Conservation (phyloP, 2,797 vertebrate species). For the Liparis tanakae region DNA sequence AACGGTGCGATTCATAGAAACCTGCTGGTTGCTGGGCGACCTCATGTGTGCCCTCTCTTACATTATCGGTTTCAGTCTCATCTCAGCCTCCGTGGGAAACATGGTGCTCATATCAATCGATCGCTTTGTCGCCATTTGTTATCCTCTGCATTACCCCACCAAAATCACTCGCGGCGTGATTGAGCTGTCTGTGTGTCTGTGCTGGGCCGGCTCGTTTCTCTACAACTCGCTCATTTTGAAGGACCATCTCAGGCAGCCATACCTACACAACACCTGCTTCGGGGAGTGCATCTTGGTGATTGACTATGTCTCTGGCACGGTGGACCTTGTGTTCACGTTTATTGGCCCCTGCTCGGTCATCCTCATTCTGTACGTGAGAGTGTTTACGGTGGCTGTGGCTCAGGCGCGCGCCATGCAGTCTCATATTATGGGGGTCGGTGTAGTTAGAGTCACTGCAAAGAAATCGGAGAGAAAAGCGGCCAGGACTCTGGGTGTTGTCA, state of each 20-base stretch:
- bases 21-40: conserved; percentile 83
- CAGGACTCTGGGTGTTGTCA: conserved; percentile 69
- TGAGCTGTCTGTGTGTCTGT: conserved; percentile 55
- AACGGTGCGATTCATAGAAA: conserved; percentile 76
- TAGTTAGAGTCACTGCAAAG: conserved; percentile 15
- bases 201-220: conserved; percentile 64
- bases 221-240: conserved; percentile 59
- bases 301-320: conserved; percentile 27
- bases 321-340: conserved; percentile 64
- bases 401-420: conserved; percentile 58
- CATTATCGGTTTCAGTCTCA: conserved; percentile 75
- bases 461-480: conserved; percentile 74
- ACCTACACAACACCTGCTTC: conserved; percentile 50
- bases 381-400: conserved; percentile 63
- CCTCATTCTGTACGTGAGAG: conserved; percentile 61
- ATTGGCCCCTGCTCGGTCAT: conserved; percentile 63
- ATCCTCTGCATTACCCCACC: conserved; percentile 65
- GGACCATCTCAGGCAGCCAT: conserved; percentile 44
- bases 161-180: conserved; percentile 53
- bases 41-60: conserved; percentile 76
- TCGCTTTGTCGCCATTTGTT: conserved; percentile 74
- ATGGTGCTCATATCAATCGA: conserved; percentile 82
- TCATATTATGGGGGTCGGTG: not conserved
- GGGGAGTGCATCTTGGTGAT: conserved; percentile 66
- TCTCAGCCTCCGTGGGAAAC: conserved; percentile 82